Evolutionary conservation across 2,888 invertebrate genomes (phyloP).

Genomic region (Calliopum simillimum): DNA sequence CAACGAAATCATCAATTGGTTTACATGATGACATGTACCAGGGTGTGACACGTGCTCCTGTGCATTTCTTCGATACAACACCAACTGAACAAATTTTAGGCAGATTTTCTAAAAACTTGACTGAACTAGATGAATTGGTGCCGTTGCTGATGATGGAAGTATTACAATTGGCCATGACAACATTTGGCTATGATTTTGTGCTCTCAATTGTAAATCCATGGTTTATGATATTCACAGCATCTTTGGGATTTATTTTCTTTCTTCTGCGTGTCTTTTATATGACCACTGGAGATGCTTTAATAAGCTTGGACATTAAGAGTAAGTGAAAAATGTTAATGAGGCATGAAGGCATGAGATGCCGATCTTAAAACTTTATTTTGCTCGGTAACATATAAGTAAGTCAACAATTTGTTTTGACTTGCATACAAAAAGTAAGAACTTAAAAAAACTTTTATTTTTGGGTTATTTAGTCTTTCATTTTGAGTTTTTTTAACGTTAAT

Average conservation of each 20-base stretch:
- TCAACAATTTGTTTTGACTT: too few relatives aligned
- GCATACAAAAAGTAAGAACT: too few relatives aligned
- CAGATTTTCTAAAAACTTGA: constrained; percentile 91
- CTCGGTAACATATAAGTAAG: too few relatives aligned
- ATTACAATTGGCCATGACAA: constrained; percentile 79
- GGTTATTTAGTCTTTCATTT: too few relatives aligned
- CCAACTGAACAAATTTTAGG: constrained; percentile 86
- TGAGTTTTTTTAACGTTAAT: too few relatives aligned
- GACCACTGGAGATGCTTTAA: constrained; percentile 83
- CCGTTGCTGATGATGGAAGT: constrained; percentile 67
- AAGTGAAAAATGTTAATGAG: constrained; percentile 68
- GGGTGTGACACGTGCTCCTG: constrained; percentile 81
- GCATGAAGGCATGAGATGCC: too few relatives aligned
- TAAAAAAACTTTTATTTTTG: too few relatives aligned
- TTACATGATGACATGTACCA: constrained; percentile 88
- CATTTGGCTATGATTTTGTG: constrained; percentile 83
- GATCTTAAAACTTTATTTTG: too few relatives aligned
- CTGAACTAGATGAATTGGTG: constrained; percentile 68
- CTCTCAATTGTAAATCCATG: constrained; percentile 81
- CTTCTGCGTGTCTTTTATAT: constrained; percentile 81
- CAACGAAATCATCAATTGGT: constrained; percentile 79
- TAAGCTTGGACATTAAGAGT: constrained; percentile 84
- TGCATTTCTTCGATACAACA: constrained; percentile 90
- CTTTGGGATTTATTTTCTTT: constrained; percentile 81
- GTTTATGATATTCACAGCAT: constrained; percentile 77